These are phyloP conservation scores for Polydrusus pterygomalis DNA, from an alignment of 2,888 invertebrate genomes.

Conservation along the genomic window DNA sequence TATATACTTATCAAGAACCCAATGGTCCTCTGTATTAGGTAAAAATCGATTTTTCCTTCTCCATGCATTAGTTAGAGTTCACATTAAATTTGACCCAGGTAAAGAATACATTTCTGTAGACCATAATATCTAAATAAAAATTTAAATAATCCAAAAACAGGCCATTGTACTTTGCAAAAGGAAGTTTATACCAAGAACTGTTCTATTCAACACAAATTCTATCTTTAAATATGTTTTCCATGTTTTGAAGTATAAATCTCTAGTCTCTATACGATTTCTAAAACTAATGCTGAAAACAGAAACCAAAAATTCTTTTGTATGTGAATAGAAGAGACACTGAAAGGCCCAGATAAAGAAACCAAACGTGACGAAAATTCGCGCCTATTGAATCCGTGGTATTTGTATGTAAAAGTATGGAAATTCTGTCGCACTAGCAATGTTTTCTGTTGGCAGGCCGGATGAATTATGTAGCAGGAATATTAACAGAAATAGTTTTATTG, in stretches of 20 bases:
- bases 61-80: too few relatives aligned
- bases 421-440: conserved; percentile 13
- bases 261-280: conserved; percentile 14
- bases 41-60: too few relatives aligned
- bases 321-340: conserved; percentile 30
- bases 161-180: neutral
- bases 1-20: too few relatives aligned
- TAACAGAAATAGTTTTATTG: conserved; percentile 1
- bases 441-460: conserved; percentile 22
- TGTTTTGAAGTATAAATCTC: conserved; percentile 1
- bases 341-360: conserved; percentile 39
- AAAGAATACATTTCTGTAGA: too few relatives aligned
- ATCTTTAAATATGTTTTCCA: conserved; percentile 19
- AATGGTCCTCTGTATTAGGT: too few relatives aligned
- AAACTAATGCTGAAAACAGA: conserved; percentile 22
- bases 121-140: too few relatives aligned
- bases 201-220: neutral
- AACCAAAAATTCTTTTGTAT: conserved; percentile 37
- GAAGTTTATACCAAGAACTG: neutral
- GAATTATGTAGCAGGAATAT: conserved; percentile 14
- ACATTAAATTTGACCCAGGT: too few relatives aligned
- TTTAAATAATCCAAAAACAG: neutral
- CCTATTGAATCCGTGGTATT: conserved; percentile 24
- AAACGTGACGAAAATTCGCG: conserved; percentile 42
- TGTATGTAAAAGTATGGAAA: conserved; percentile 31